These are phyloP conservation scores for Erebia aethiops DNA, from an alignment of 2,888 invertebrate species.

Conservation along the genomic window DNA sequence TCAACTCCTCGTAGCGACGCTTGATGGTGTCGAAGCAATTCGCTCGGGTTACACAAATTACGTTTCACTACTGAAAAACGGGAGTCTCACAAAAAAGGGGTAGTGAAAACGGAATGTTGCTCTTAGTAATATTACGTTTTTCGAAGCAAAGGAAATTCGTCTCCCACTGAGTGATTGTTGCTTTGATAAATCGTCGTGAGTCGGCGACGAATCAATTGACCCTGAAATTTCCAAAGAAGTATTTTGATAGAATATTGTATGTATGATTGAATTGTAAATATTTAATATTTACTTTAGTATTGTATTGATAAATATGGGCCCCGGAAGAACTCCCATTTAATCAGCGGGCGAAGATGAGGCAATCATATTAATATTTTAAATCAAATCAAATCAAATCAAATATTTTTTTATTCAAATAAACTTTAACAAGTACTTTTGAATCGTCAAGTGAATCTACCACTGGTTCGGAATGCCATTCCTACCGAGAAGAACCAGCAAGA, in stretches of 20 bases:
- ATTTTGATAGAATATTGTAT: slow-evolving; percentile 15
- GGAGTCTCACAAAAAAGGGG: slow-evolving; percentile 62
- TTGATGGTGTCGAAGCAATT: slow-evolving; percentile 43
- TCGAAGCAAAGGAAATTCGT: slow-evolving; percentile 52
- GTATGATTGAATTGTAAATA: slow-evolving; percentile 3
- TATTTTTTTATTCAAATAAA: too few relatives aligned
- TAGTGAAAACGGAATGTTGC: slow-evolving; percentile 46
- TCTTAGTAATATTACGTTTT: slow-evolving; percentile 62
- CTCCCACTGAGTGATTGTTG: slow-evolving; percentile 53
- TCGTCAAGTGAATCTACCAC: too few relatives aligned
- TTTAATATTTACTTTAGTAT: too few relatives aligned
- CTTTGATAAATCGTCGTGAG: slow-evolving; percentile 59
- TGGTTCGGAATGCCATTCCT: too few relatives aligned
- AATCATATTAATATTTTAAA: too few relatives aligned
- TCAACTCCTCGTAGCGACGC: background rate
- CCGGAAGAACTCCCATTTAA: too few relatives aligned
- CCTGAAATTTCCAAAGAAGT: slow-evolving; percentile 21
- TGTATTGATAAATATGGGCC: too few relatives aligned
- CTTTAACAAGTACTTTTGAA: too few relatives aligned
- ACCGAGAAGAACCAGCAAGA: too few relatives aligned
- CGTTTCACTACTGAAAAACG: slow-evolving; percentile 68
- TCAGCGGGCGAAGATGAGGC: too few relatives aligned
- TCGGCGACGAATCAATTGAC: slow-evolving; percentile 39
- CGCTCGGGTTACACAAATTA: slow-evolving; percentile 63
- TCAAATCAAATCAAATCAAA: too few relatives aligned